Conservation (phyloP, 2,797 vertebrate genomes). For the Tolypeutes matacus region DNA sequence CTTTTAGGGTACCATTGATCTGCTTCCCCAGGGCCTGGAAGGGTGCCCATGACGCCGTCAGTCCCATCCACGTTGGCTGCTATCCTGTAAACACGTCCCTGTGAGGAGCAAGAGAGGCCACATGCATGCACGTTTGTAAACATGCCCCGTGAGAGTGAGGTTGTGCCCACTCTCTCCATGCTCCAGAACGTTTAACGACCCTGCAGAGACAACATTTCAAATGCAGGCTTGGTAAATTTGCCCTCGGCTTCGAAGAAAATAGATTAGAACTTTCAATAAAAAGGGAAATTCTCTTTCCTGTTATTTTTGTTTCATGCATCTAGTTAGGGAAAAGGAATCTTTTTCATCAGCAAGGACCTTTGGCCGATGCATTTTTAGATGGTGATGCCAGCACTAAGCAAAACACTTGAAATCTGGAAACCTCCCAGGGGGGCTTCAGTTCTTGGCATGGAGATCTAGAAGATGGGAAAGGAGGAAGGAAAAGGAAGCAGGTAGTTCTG, state of each 20-base stretch:
- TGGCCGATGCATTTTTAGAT: background rate
- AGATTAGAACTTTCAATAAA: background rate
- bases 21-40: background rate
- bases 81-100: background rate
- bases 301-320: background rate
- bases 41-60: fast-evolving
- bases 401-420: background rate
- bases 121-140: background rate
- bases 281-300: background rate
- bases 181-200: background rate
- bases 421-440: background rate
- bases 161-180: background rate
- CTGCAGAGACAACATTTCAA: background rate
- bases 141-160: background rate
- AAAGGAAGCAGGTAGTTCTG: background rate
- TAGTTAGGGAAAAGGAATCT: background rate
- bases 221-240: background rate
- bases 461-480: background rate
- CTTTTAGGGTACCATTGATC: background rate
- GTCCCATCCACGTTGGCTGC: background rate
- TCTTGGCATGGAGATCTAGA: background rate
- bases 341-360: background rate
- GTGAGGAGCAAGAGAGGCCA: background rate
- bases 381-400: background rate
- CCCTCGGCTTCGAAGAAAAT: conserved; percentile 15